These are phyloP conservation scores for Ophion slaviceki DNA, from an alignment of 2,888 invertebrate genomes.

Conservation along the genomic window DNA sequence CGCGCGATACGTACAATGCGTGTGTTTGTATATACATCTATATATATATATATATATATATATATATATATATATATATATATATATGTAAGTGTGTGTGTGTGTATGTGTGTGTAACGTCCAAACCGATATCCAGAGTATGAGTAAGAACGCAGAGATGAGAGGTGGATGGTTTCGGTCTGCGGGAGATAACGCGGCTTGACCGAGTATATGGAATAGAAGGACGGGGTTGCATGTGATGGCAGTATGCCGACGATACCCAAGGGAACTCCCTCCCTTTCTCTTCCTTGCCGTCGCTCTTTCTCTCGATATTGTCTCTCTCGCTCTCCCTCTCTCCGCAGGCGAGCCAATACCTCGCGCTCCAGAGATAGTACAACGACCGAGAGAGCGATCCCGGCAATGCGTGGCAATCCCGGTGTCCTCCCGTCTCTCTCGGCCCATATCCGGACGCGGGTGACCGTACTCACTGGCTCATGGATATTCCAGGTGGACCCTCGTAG, in stretches of 20 bases:
- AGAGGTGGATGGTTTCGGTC: slow-evolving; percentile 59
- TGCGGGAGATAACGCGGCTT: slow-evolving; percentile 57
- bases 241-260: slow-evolving; percentile 70
- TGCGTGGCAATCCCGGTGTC: slow-evolving; percentile 69
- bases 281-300: not conserved
- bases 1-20: slow-evolving; percentile 46
- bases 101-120: slow-evolving; percentile 13
- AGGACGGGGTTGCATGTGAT: slow-evolving; percentile 67
- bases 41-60: too few relatives aligned
- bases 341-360: slow-evolving; percentile 73
- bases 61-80: too few relatives aligned
- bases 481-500: slow-evolving; percentile 55
- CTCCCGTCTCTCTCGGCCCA: slow-evolving; percentile 48
- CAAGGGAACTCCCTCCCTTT: slow-evolving; percentile 68
- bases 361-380: slow-evolving; percentile 71
- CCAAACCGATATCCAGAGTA: slow-evolving; percentile 25
- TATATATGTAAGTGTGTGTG: too few relatives aligned
- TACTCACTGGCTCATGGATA: slow-evolving; percentile 57
- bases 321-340: slow-evolving; percentile 66
- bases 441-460: slow-evolving; percentile 61
- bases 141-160: slow-evolving; percentile 55
- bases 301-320: not conserved
- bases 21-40: not conserved
- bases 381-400: slow-evolving; percentile 68
- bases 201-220: slow-evolving; percentile 22